Percentiles rank a stretch among this genome's conserved stretches.
Evolutionary conservation across 2,113 vertebrate genomes (phyloP).

Genomic region (Hippopotamus amphibius): DNA sequence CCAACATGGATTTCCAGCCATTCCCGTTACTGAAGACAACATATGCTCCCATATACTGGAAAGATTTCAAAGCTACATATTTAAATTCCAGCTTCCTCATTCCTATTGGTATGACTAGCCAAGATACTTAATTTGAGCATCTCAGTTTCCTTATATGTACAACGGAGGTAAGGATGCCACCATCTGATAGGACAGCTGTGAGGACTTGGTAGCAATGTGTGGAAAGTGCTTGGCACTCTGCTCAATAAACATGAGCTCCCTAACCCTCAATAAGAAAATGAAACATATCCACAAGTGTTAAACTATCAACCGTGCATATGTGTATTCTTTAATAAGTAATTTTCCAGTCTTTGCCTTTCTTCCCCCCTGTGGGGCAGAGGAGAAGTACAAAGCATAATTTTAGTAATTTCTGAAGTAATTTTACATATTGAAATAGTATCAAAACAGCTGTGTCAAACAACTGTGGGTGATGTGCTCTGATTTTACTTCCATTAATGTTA

Average conservation of each 20-base stretch:
- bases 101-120: not conserved
- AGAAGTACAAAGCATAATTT: not conserved
- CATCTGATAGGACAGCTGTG: not conserved
- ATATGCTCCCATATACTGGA: not conserved
- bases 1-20: not conserved
- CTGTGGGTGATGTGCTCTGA: not conserved
- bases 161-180: not conserved
- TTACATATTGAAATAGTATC: slow-evolving; percentile 21
- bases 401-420: not conserved
- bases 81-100: not conserved
- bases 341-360: not conserved
- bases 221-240: not conserved
- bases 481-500: slow-evolving; percentile 38
- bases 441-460: not conserved
- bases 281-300: not conserved
- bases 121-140: not conserved
- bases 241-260: not conserved
- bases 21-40: not conserved
- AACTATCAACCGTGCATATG: not conserved
- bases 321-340: slow-evolving; percentile 19
- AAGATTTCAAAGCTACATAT: not conserved
- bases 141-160: not conserved
- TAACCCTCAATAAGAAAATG: not conserved
- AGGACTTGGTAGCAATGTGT: not conserved
- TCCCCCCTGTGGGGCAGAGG: not conserved